phyloP scores from a whole-genome alignment of 1,140 invertebrate species.

The Linepithema humile region DNA sequence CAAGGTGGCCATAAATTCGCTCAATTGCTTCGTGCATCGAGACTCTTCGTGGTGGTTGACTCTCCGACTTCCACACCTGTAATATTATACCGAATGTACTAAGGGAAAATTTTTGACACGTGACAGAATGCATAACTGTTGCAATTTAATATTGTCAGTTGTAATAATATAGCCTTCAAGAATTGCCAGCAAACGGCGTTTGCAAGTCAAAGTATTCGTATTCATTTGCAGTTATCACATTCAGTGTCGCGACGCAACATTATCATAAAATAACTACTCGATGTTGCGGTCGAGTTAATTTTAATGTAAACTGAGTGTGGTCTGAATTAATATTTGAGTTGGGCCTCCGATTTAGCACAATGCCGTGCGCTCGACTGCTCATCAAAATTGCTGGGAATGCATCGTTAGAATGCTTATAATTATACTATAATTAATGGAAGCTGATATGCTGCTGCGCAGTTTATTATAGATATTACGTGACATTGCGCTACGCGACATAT shows the following conservation, averaged over 20 bases:
- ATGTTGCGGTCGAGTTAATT: constrained; percentile 22
- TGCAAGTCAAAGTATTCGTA: constrained; percentile 2
- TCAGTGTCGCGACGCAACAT: neutral
- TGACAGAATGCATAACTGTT: neutral
- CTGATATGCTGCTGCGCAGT: constrained; percentile 37
- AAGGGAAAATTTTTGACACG: neutral
- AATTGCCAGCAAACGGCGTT: neutral
- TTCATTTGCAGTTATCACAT: neutral
- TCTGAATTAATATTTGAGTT: constrained; percentile 51
- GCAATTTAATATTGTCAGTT: neutral
- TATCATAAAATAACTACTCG: constrained; percentile 43
- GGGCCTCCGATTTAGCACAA: constrained; percentile 30
- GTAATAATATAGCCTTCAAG: neutral
- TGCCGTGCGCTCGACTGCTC: neutral
- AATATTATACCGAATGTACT: neutral
- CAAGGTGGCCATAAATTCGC: constrained; percentile 27
- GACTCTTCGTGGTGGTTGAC: neutral
- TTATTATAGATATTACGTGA: constrained; percentile 54
- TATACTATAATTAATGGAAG: constrained; percentile 46
- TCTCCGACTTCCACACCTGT: neutral
- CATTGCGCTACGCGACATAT: constrained; percentile 37
- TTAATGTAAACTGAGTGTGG: constrained; percentile 33
- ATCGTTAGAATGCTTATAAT: constrained; percentile 45
- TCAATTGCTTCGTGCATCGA: neutral
- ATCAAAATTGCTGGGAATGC: constrained; percentile 39